Evolutionary conservation across 2,888 invertebrate species (phyloP).

Genomic region (Sarcophaga caerulescens): DNA sequence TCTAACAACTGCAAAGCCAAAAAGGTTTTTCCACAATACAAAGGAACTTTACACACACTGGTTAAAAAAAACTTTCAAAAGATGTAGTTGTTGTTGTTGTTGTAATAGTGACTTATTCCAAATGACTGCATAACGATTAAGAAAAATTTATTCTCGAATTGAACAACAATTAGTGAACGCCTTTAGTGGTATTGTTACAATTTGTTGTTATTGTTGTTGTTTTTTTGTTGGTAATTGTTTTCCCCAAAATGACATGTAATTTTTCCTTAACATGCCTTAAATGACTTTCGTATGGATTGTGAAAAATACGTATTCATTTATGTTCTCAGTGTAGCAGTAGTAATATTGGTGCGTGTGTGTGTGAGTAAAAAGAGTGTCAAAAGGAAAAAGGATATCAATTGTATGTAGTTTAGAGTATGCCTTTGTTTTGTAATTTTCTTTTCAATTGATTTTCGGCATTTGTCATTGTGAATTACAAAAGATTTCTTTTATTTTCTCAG

Average conservation of each 20-base stretch:
- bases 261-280: conserved; percentile 77
- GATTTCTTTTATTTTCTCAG: conserved; percentile 34
- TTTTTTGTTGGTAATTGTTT: conserved; percentile 74
- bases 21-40: too few relatives aligned
- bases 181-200: conserved; percentile 73
- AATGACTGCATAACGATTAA: conserved; percentile 2
- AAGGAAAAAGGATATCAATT: neutral
- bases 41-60: too few relatives aligned
- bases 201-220: conserved; percentile 72
- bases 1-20: too few relatives aligned
- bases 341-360: neutral
- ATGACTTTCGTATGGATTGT: conserved; percentile 72
- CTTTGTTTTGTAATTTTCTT: conserved; percentile 53
- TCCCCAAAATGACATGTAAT: conserved; percentile 78
- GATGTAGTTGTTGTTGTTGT: neutral
- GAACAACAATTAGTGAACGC: conserved; percentile 78
- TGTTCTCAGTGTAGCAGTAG: neutral
- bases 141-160: conserved; percentile 24
- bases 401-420: neutral
- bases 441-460: conserved; percentile 60
- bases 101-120: neutral
- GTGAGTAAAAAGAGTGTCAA: neutral
- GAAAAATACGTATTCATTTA: neutral
- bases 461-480: conserved; percentile 44
- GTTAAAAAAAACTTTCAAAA: neutral